Evolutionary conservation across 2,888 invertebrate species (phyloP), one percentile per base, ranked within the genome.

Genomic region (Germaria angustata): DNA sequence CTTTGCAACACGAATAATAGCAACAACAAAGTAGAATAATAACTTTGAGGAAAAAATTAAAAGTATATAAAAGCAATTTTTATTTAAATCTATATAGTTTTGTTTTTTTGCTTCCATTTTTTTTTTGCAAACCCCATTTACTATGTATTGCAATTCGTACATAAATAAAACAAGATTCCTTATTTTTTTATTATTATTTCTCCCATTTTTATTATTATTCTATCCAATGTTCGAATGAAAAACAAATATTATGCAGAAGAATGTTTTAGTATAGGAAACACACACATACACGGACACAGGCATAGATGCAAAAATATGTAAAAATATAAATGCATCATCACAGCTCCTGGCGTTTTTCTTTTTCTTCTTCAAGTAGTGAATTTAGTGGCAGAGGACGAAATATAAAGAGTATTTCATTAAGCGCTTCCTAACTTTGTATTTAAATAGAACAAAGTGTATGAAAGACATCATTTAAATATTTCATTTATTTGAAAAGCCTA

Each of bases 221-320:
- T 63, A 46, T 73, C 49, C 63, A 73, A 81, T 81, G 68, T 81
- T 78, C 57, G 69, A 78, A 81, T 81, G 81, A 57, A 81, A 81
- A 81, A 75, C 63, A 81, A 81, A 78, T 75, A 81, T 41, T 73
- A 32, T 61, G 28, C 17, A 13, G 17, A 51, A 66, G 22, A 49
- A 46, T 17, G 57, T 59, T 15, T 22, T n/a, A 44, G 20, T 22
- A 11, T 5, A 59, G n/a, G n/a, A n/a, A n/a, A n/a, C n/a, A n/a
- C n/a, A n/a, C n/a, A n/a, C n/a, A n/a, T n/a, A n/a, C n/a, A 49
- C 22, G 22, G 3, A 69, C 20, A 59, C 24, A 34, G 6, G 5
- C 15, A 53, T 4, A 20, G 6, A 28, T 17, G 2, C 24, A 51
- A 28, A 20, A 22, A 36, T 5, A 22, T n/a, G 22, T n/a, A n/a